Conservation (phyloP, 2,113 vertebrate genomes). For the Ctenodactylus gundi region DNA sequence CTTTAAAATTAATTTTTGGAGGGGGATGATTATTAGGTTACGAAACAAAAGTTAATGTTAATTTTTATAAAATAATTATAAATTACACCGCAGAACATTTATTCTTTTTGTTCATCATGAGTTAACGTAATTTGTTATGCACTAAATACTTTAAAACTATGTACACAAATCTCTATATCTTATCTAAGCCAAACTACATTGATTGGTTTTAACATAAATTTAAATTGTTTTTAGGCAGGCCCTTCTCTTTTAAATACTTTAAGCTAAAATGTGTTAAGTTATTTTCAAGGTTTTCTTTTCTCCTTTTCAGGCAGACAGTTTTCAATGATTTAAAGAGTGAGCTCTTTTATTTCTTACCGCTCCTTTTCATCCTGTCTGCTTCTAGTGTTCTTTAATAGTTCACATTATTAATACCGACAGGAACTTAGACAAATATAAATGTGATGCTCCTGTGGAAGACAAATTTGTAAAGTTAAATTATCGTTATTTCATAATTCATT, state of each 20-base stretch:
- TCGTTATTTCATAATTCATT: conserved; percentile 55
- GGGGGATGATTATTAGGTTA: neutral
- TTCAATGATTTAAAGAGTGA: neutral
- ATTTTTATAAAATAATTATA: neutral
- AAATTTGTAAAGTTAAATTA: conserved; percentile 32
- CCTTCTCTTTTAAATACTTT: neutral
- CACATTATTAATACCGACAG: conserved; percentile 62
- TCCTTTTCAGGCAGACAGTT: neutral
- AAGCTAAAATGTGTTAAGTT: neutral
- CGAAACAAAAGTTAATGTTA: neutral
- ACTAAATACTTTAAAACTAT: neutral
- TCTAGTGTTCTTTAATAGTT: conserved; percentile 38
- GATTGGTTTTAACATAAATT: neutral
- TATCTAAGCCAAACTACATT: neutral
- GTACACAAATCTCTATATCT: neutral
- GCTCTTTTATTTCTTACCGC: neutral
- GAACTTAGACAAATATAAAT: conserved; percentile 44
- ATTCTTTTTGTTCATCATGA: neutral
- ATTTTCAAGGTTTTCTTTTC: neutral
- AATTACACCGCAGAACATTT: neutral
- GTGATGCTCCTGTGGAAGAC: neutral
- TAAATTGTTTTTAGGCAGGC: neutral
- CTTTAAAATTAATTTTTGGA: neutral
- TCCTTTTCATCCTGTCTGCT: neutral
- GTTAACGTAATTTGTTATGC: neutral